These are phyloP conservation scores for Rhabdomys pumilio DNA, from an alignment of 2,797 vertebrate genomes.

Conservation along the genomic window DNA sequence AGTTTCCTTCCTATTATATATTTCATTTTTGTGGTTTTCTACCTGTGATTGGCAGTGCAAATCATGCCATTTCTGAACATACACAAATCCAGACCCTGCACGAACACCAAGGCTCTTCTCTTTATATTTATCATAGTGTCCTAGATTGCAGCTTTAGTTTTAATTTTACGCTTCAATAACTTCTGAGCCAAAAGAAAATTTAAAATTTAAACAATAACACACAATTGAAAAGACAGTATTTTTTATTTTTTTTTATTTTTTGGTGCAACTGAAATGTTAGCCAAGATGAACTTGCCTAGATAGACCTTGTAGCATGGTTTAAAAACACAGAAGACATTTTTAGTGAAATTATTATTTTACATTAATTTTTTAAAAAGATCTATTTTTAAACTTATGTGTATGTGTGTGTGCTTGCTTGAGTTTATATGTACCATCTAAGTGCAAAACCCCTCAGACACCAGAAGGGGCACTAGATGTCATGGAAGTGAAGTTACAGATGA, in stretches of 20 bases:
- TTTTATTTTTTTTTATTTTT: not conserved
- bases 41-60: conserved; percentile 9
- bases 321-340: conserved; percentile 6
- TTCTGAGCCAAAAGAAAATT: conserved; percentile 58
- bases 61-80: conserved; percentile 14
- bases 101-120: conserved; percentile 14
- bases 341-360: conserved; percentile 51
- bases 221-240: conserved; percentile 34
- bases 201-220: conserved; percentile 36
- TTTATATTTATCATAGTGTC: conserved; percentile 1
- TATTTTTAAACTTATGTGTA: not conserved
- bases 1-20: no score
- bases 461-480: not conserved
- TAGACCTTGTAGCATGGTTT: not conserved
- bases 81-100: not conserved
- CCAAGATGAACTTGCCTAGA: conserved; percentile 6
- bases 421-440: not conserved
- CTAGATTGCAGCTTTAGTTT: conserved; percentile 8
- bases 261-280: not conserved
- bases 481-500: not conserved
- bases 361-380: not conserved
- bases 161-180: conserved; percentile 32
- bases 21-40: not conserved
- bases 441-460: not conserved
- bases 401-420: not conserved